Evolutionary conservation across 2,888 invertebrate species (phyloP).

Genomic region (Drosophila atripex): DNA sequence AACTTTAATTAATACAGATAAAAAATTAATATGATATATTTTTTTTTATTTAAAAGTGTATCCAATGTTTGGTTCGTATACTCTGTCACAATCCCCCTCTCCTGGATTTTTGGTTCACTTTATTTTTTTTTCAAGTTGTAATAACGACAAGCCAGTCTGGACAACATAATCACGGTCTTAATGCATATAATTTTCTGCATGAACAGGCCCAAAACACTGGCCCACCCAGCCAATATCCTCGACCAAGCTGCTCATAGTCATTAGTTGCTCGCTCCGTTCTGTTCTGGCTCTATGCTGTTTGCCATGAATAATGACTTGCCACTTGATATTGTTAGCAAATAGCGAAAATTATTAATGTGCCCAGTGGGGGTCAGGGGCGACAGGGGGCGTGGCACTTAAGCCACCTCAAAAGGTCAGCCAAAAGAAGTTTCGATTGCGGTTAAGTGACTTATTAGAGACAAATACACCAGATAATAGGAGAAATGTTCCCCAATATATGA

Average conservation of each 20-base stretch:
- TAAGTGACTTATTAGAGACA: neutral
- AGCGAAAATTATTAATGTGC: conserved; percentile 69
- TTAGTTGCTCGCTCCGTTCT: conserved; percentile 52
- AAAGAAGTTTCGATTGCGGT: conserved; percentile 1
- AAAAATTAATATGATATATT: neutral
- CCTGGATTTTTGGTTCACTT: conserved; percentile 50
- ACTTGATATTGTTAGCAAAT: conserved; percentile 72
- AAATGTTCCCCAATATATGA: neutral
- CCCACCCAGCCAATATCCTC: conserved; percentile 31
- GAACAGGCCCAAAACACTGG: conserved; percentile 51
- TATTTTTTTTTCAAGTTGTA: conserved; percentile 61
- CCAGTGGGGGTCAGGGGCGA: conserved; percentile 2
- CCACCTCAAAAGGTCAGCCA: conserved; percentile 28
- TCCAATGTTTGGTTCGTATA: conserved; percentile 46
- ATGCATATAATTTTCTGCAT: conserved; percentile 79
- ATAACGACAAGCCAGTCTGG: conserved; percentile 65
- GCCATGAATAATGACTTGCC: conserved; percentile 73
- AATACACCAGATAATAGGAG: neutral
- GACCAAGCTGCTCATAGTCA: conserved; percentile 68
- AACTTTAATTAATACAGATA: neutral
- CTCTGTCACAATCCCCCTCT: conserved; percentile 31
- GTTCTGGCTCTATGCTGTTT: conserved; percentile 33
- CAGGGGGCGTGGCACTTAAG: conserved; percentile 15
- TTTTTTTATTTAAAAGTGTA: conserved; percentile 14
- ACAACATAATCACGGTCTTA: conserved; percentile 76